Evolutionary conservation across 2,113 vertebrate species (phyloP).

Genomic region (Tachysurus vachellii): DNA sequence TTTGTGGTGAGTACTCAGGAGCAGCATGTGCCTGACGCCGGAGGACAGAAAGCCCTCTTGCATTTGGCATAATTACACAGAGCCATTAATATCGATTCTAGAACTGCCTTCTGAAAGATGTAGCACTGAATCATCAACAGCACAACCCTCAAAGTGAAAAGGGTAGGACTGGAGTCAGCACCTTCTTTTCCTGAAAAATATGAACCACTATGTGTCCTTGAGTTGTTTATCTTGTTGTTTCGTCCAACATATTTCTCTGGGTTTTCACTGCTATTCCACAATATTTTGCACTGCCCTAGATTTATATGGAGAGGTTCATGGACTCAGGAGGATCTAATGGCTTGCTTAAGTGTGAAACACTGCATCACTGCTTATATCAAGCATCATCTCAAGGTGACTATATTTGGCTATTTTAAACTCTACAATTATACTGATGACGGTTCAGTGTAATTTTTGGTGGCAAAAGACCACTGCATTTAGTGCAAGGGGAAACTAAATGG

Average conservation of each 20-base stretch:
- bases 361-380: background rate
- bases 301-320: constrained; percentile 2
- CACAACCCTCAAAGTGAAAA: background rate
- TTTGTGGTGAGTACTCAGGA: background rate
- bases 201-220: background rate
- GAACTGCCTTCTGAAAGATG: constrained; percentile 10
- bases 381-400: constrained; percentile 6
- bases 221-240: constrained; percentile 2
- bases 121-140: constrained; percentile 20
- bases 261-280: background rate
- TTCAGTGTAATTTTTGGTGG: background rate
- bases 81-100: constrained; percentile 40
- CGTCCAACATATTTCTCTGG: background rate
- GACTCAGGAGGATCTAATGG: constrained; percentile 16
- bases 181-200: background rate
- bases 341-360: constrained; percentile 28
- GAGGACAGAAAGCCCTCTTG: constrained; percentile 8
- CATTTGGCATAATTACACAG: constrained; percentile 29
- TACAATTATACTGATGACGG: background rate
- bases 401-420: background rate
- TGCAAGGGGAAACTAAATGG: background rate
- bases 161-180: constrained; percentile 12
- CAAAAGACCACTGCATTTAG: background rate
- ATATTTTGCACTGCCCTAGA: background rate
- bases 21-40: background rate